Evolutionary conservation across 2,113 vertebrate genomes (phyloP).

Genomic region (Ondatra zibethicus): DNA sequence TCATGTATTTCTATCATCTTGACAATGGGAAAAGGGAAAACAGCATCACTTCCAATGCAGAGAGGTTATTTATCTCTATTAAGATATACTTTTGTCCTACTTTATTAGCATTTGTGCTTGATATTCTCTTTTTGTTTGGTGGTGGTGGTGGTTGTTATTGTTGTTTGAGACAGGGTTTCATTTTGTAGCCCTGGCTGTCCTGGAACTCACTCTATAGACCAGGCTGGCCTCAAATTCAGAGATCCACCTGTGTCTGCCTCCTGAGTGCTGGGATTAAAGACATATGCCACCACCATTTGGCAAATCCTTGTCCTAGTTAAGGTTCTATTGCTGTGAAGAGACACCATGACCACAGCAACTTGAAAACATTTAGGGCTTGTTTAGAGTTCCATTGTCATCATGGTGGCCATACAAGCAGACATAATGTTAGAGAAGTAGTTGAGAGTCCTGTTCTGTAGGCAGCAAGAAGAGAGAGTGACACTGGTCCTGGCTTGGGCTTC

Average conservation of each 20-base stretch:
- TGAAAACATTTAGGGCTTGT: not conserved
- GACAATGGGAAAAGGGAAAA: not conserved
- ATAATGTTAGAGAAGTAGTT: not conserved
- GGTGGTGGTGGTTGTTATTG: no score
- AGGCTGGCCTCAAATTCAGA: not conserved
- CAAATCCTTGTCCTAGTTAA: not conserved
- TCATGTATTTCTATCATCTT: not conserved
- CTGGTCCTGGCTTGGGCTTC: not conserved
- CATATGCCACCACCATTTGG: not conserved
- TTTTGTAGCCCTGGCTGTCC: not conserved
- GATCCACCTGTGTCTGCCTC: not conserved
- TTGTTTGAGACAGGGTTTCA: no score
- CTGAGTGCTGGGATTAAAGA: not conserved
- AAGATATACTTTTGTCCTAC: not conserved
- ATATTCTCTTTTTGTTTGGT: not conserved
- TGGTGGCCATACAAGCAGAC: not conserved
- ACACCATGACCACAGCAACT: not conserved
- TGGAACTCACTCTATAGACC: not conserved
- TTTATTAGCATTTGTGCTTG: constrained; percentile 36
- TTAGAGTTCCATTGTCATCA: not conserved
- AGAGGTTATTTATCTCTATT: not conserved
- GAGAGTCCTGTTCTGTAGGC: not conserved
- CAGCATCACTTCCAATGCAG: not conserved
- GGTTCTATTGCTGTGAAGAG: not conserved
- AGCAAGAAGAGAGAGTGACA: not conserved